A percentile compares a stretch with the other conserved stretches of the same genome.
These are phyloP conservation scores for Empis livida DNA, from an alignment of 2,888 invertebrate species.

Conservation along the genomic window DNA sequence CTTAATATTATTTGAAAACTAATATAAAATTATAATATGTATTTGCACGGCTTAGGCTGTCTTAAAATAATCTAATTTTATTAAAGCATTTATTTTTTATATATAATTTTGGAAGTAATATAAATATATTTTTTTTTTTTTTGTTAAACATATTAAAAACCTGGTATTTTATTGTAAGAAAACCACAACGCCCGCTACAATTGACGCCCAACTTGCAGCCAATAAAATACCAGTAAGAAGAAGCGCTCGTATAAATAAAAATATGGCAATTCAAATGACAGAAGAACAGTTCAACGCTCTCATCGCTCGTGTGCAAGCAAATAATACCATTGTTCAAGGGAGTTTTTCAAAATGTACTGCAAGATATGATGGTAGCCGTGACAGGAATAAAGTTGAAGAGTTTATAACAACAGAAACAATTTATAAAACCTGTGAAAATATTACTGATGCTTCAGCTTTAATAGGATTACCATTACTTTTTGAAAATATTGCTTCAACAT, in stretches of 20 bases:
- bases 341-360: background rate
- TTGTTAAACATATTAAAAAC: no score
- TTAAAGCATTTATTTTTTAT: no score
- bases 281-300: conserved; percentile 22
- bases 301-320: conserved; percentile 10
- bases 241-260: conserved; percentile 1
- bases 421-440: background rate
- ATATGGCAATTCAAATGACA: conserved; percentile 25
- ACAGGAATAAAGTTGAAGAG: background rate
- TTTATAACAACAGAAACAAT: background rate
- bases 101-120: no score
- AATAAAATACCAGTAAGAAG: background rate
- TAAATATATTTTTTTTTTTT: no score
- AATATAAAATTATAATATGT: no score
- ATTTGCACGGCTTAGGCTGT: no score
- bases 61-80: no score
- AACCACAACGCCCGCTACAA: no score
- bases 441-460: background rate
- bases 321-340: conserved; percentile 11
- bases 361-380: background rate
- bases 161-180: no score
- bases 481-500: background rate
- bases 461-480: background rate
- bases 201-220: no score
- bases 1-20: no score